These are phyloP conservation scores for Noctua pronuba DNA, from an alignment of 2,888 invertebrate species.

Conservation along the genomic window DNA sequence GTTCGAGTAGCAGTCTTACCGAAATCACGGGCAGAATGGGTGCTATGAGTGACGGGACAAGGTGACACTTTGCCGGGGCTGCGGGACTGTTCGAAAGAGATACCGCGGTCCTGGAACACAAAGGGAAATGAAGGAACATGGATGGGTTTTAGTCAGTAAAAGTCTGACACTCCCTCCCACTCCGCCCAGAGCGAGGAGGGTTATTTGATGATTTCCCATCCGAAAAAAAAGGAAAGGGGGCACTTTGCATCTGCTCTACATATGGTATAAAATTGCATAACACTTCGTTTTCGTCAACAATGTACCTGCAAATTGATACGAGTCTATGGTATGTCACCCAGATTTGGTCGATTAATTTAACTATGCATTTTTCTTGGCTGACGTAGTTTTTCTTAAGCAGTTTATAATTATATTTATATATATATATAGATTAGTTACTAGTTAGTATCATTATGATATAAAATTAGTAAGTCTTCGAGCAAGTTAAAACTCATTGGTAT, in stretches of 20 bases:
- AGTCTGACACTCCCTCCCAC: too few relatives aligned
- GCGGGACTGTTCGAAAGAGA: too few relatives aligned
- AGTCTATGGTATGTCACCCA: neutral
- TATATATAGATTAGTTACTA: neutral
- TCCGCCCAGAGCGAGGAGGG: too few relatives aligned
- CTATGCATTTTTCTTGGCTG: neutral
- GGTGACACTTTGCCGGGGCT: neutral
- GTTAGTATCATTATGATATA: neutral
- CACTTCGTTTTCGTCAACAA: neutral
- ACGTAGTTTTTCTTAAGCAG: neutral
- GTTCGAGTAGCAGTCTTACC: fast-evolving
- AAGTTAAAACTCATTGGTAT: constrained; percentile 11
- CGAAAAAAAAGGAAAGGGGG: too few relatives aligned
- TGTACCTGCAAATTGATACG: neutral
- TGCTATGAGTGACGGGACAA: neutral
- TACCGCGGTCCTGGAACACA: too few relatives aligned
- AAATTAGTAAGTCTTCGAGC: neutral
- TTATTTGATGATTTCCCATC: too few relatives aligned
- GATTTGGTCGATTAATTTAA: neutral
- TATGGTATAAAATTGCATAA: neutral
- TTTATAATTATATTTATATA: neutral
- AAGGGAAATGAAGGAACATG: too few relatives aligned
- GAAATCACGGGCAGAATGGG: neutral
- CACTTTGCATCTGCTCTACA: too few relatives aligned
- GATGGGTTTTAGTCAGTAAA: too few relatives aligned